Conservation (phyloP, 2,797 vertebrate genomes). For the Lateolabrax maculatus region DNA sequence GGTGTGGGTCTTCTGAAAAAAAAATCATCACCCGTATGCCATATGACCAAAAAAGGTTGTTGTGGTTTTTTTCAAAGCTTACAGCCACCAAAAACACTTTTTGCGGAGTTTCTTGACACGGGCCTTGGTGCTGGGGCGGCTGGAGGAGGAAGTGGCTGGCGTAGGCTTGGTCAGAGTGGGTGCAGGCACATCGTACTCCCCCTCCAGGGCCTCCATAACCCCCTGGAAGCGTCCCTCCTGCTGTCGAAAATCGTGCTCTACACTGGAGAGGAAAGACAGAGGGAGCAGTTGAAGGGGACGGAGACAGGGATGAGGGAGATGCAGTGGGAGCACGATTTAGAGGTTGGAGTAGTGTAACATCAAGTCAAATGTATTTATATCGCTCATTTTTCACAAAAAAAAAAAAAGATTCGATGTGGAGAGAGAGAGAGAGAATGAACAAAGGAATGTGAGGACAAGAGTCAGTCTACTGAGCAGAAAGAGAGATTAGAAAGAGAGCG, state of each 20-base stretch:
- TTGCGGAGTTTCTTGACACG: constrained; percentile 95
- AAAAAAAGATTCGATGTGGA: constrained; percentile 30
- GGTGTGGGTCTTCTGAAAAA: constrained; percentile 10
- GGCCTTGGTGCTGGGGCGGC: constrained; percentile 80
- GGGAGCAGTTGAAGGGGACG: constrained; percentile 37
- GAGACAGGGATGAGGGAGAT: constrained; percentile 46
- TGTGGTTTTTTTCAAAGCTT: constrained; percentile 54
- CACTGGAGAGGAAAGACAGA: constrained; percentile 82
- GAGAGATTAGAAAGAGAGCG: constrained; percentile 37
- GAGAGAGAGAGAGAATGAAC: constrained; percentile 27
- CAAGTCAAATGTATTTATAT: constrained; percentile 40
- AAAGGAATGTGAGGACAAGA: constrained; percentile 44
- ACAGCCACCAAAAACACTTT: constrained; percentile 99
- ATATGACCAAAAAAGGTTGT: constrained; percentile 2
- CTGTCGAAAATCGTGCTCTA: constrained; percentile 97
- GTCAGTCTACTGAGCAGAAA: constrained; percentile 26
- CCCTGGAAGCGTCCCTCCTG: constrained; percentile 93
- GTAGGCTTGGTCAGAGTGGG: constrained; percentile 62
- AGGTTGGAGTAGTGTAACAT: constrained; percentile 15
- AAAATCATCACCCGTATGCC: constrained; percentile 33
- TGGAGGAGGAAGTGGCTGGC: constrained; percentile 48
- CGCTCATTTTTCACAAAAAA: constrained; percentile 39
- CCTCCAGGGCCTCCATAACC: constrained; percentile 86
- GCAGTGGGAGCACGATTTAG: constrained; percentile 17
- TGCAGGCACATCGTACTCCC: constrained; percentile 82